Conservation (phyloP, 2,797 vertebrate species). For the Coluber constrictor region DNA sequence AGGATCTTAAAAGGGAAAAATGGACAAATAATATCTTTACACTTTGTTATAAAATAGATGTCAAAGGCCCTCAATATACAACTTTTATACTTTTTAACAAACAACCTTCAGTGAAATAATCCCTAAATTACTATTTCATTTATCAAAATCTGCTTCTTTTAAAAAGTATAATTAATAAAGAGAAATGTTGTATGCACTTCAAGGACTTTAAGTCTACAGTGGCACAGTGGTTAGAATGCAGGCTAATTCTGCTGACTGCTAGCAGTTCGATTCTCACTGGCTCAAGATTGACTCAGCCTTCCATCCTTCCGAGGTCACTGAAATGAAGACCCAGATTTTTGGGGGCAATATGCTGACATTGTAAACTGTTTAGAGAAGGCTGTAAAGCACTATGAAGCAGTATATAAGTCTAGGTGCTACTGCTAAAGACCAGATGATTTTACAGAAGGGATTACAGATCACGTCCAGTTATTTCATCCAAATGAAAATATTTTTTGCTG, state of each 20-base stretch:
- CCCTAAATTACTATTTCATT: constrained; percentile 7
- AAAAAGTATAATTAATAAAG: neutral
- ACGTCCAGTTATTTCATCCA: neutral
- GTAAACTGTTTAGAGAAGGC: neutral
- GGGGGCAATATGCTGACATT: neutral
- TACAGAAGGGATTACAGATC: neutral
- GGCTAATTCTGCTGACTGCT: neutral
- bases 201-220: neutral
- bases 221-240: neutral
- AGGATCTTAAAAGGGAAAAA: constrained; percentile 73
- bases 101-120: rapidly evolving
- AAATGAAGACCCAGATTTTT: neutral
- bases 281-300: neutral
- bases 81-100: neutral
- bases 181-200: neutral
- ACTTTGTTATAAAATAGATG: constrained; percentile 24
- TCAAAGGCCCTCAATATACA: neutral
- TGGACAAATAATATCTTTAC: constrained; percentile 24
- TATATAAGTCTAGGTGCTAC: neutral
- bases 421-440: neutral
- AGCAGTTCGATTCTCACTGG: neutral
- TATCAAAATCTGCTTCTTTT: neutral
- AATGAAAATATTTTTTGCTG: neutral
- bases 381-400: neutral
- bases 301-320: neutral